Evolutionary conservation across 2,113 vertebrate genomes (phyloP), one percentile per base, ranked within the genome.

Genomic region (Peromyscus leucopus): DNA sequence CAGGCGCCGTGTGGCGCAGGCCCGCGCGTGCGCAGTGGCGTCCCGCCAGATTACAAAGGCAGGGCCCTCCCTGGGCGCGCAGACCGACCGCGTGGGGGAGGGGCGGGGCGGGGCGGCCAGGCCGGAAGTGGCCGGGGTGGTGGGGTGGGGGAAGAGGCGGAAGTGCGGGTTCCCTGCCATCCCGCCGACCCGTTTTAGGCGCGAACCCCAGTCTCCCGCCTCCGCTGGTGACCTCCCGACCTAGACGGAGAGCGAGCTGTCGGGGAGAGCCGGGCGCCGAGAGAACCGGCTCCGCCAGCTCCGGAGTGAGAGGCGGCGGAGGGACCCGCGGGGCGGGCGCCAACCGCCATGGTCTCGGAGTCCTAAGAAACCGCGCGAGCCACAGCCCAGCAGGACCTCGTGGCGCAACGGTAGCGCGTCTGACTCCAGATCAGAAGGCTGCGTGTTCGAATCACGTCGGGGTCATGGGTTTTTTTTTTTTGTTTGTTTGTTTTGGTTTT

Each of bases 351-450:
- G 4, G 0, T 11, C 0, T 0, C 15, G 1, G 46, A 96, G 96
- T 98, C 97, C 0, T 98, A 98, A 95, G 0, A 1, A 65, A 59
- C 61, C 5, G 90, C 0, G 0, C 0, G 0, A 0, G 0, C 0
- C 0, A 0, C 1, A 1, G 0, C 16, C 0, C 31, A 95, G 96
- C 96, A 98, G 95, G 98, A 98, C 98, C 98, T 98, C 98, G 98
- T 98, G 98, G 98, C 98, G 98, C 98, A 98, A 98, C 98, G 98
- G 98, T 98, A 98, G 98, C 98, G 98, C 98, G 98, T 98, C 98
- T 98, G 98, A 98, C 98, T 98, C 98, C 98, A 98, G 98, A 98
- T 98, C 98, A 98, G 98, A 98, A 98, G 98, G 98, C 98, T 98
- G 98, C 98, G 98, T 98, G 98, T 98, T 98, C 98, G 98, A 98